Evolutionary conservation across 2,888 invertebrate species (phyloP).

Genomic region (Caenorhabditis sp.): DNA sequence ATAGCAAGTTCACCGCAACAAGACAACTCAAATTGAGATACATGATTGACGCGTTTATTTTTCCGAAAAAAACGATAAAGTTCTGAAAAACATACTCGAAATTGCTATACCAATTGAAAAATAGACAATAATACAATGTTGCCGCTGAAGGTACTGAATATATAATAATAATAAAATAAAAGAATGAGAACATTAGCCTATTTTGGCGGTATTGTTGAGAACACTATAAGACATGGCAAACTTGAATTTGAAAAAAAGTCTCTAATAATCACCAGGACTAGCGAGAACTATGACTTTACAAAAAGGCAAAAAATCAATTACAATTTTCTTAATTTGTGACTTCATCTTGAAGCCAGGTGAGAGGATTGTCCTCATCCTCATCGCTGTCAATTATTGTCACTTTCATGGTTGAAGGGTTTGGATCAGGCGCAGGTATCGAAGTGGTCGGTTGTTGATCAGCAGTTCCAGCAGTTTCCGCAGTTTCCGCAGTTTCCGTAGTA

Average conservation of each 20-base stretch:
- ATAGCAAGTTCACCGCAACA: conserved; percentile 28
- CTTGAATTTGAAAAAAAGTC: background rate
- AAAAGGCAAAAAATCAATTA: background rate
- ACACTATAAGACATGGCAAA: background rate
- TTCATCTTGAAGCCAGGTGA: too few species aligned
- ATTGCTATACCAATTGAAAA: conserved; percentile 1
- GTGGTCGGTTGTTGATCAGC: too few species aligned
- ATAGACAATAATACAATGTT: background rate
- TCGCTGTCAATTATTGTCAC: background rate
- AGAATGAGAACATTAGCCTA: too few species aligned
- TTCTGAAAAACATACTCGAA: background rate
- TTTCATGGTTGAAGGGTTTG: background rate
- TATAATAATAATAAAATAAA: too few species aligned
- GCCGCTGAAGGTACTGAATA: too few species aligned
- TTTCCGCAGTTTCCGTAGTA: background rate
- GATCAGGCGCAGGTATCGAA: background rate
- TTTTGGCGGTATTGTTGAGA: background rate
- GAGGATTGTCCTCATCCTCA: too few species aligned
- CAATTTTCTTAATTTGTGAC: too few species aligned
- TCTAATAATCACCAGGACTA: background rate
- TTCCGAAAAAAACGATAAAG: background rate
- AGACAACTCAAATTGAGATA: background rate
- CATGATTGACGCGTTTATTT: background rate
- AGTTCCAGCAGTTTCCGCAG: too few species aligned
- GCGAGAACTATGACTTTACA: background rate